A percentile compares a stretch with the other conserved stretches of the same genome.
Conservation (phyloP, 2,797 vertebrate genomes). For the Aythya fuligula region DNA sequence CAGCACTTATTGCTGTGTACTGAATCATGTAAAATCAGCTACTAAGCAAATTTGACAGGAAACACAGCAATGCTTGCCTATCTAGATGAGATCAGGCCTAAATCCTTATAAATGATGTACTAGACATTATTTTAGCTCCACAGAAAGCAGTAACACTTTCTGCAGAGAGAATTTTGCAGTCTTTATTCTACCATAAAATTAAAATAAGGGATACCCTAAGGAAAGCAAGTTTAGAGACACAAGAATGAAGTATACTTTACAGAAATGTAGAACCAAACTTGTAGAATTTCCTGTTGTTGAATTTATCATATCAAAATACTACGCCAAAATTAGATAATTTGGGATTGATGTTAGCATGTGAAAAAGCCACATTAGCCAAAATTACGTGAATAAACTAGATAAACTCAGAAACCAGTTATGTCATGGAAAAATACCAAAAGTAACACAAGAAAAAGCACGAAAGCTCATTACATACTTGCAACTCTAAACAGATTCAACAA, state of each 20-base stretch:
- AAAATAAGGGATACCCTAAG: not conserved
- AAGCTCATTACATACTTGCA: not conserved
- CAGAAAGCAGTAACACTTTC: not conserved
- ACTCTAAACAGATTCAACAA: constrained; percentile 5
- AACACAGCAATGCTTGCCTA: not conserved
- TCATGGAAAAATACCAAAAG: constrained; percentile 1
- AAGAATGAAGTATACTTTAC: not conserved
- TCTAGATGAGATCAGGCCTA: not conserved
- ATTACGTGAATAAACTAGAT: fast-evolving
- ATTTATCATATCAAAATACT: not conserved
- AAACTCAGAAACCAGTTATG: not conserved
- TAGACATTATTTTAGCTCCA: not conserved
- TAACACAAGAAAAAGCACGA: not conserved
- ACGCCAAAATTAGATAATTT: not conserved
- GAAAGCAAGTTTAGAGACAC: not conserved
- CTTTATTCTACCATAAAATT: not conserved
- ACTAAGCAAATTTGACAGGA: not conserved
- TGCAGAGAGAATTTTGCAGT: not conserved
- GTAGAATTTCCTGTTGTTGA: not conserved
- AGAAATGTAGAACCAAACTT: not conserved
- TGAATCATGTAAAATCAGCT: constrained; percentile 22
- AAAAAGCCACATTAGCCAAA: not conserved
- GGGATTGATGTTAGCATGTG: not conserved
- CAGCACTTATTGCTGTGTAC: not conserved
- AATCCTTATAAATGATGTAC: not conserved